Percentiles rank a stretch among this genome's conserved stretches.
phyloP scores from a whole-genome alignment of 2,888 invertebrate species.

The Mimas tiliae region DNA sequence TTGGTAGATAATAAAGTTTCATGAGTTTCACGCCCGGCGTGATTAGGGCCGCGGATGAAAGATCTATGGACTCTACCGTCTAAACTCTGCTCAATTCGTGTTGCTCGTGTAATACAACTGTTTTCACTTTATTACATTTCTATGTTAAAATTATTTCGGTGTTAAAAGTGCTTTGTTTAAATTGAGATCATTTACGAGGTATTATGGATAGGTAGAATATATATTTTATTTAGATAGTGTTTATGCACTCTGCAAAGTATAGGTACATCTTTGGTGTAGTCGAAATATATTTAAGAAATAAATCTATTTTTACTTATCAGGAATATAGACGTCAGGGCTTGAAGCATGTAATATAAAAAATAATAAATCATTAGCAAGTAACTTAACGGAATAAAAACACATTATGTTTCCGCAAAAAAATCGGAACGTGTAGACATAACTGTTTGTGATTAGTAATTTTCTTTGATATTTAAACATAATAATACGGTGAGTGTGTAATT shows the following conservation, averaged over 20 bases:
- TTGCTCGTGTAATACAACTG: conserved; percentile 53
- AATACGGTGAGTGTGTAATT: conserved; percentile 37
- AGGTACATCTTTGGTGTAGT: too few relatives aligned
- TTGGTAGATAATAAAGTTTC: conserved; percentile 67
- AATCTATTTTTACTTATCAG: too few relatives aligned
- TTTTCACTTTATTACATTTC: conserved; percentile 44
- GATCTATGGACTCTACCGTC: conserved; percentile 60
- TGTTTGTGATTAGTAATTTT: conserved; percentile 24
- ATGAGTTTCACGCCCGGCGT: conserved; percentile 56
- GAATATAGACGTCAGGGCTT: too few relatives aligned
- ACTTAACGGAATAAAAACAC: too few relatives aligned
- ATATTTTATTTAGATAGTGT: too few relatives aligned
- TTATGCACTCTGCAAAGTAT: too few relatives aligned
- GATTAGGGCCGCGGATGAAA: conserved; percentile 69
- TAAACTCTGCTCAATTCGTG: conserved; percentile 41
- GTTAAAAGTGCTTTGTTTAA: neutral
- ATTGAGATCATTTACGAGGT: neutral
- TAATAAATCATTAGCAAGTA: too few relatives aligned
- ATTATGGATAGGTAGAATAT: too few relatives aligned
- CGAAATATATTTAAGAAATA: too few relatives aligned
- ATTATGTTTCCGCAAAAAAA: neutral
- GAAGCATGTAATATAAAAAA: neutral
- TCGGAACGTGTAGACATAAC: conserved; percentile 13
- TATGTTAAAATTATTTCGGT: neutral
- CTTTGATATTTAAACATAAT: conserved; percentile 32